phyloP scores from a whole-genome alignment of 2,797 vertebrate genomes.

The Jordanella pulchra region DNA sequence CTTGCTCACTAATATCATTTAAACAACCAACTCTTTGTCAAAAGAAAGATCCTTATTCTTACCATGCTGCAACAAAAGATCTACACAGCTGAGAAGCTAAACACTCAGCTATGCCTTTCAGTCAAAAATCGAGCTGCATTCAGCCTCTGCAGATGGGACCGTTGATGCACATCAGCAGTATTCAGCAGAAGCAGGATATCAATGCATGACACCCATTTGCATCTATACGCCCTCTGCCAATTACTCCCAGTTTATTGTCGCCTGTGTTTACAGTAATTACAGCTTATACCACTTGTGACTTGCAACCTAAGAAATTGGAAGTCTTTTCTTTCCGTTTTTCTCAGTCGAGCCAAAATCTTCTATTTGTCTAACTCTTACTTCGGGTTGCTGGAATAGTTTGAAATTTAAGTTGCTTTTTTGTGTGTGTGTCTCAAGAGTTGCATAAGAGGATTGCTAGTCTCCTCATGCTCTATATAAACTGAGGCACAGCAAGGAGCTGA shows the following conservation, averaged over 20 bases:
- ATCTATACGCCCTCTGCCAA: slow-evolving; percentile 44
- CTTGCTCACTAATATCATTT: slow-evolving; percentile 20
- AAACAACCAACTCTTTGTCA: slow-evolving; percentile 25
- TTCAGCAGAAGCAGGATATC: slow-evolving; percentile 65
- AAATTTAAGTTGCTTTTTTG: neutral
- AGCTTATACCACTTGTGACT: slow-evolving; percentile 48
- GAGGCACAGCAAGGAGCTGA: slow-evolving; percentile 9
- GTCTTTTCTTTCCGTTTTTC: slow-evolving; percentile 27
- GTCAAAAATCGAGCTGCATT: slow-evolving; percentile 70
- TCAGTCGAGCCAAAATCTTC: slow-evolving; percentile 12
- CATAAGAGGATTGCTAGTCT: slow-evolving; percentile 6
- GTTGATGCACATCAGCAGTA: slow-evolving; percentile 66
- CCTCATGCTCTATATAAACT: neutral
- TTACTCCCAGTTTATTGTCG: slow-evolving; percentile 62
- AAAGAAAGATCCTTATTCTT: slow-evolving; percentile 51
- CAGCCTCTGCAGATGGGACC: slow-evolving; percentile 71
- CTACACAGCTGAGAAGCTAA: slow-evolving; percentile 61
- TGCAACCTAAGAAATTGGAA: slow-evolving; percentile 18
- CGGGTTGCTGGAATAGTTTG: neutral
- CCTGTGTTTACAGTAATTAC: slow-evolving; percentile 57
- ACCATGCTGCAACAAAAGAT: slow-evolving; percentile 59
- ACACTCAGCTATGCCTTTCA: slow-evolving; percentile 64
- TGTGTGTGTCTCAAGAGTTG: slow-evolving; percentile 2
- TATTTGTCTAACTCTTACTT: neutral
- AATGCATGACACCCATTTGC: slow-evolving; percentile 55